A percentile compares a stretch with the other conserved stretches of the same genome.
phyloP scores from a whole-genome alignment of 2,113 vertebrate species.

The Halichoeres trimaculatus region DNA sequence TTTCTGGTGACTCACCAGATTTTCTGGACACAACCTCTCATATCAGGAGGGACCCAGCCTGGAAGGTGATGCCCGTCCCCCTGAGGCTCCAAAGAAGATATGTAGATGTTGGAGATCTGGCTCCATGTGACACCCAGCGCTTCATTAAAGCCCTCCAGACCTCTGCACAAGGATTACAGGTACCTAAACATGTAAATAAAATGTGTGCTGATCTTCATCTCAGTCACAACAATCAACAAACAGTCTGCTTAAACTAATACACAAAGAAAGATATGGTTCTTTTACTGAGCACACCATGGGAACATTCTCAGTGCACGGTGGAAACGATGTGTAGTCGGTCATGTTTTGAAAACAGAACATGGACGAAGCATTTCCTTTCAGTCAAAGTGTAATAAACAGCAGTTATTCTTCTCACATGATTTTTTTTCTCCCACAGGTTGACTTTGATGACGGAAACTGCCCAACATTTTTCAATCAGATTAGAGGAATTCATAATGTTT shows the following conservation, averaged over 20 bases:
- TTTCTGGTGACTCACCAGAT: conserved; percentile 77
- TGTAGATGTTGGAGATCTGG: conserved; percentile 83
- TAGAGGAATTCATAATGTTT: conserved; percentile 83
- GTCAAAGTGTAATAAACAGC: too few species aligned
- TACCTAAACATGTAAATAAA: too few species aligned
- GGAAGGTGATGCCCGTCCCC: conserved; percentile 83
- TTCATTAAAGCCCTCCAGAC: conserved; percentile 78
- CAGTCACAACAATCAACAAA: too few species aligned
- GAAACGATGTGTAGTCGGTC: too few species aligned
- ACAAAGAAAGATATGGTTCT: too few species aligned
- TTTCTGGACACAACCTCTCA: conserved; percentile 75
- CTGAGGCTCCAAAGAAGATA: conserved; percentile 80
- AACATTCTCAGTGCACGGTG: too few species aligned
- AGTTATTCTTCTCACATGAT: too few species aligned
- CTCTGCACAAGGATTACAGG: conserved; percentile 84
- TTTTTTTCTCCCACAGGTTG: conserved; percentile 71
- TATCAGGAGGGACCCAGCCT: conserved; percentile 73
- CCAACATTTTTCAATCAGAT: conserved; percentile 85
- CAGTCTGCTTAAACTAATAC: too few species aligned
- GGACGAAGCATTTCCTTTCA: too few species aligned
- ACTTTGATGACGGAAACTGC: conserved; percentile 87
- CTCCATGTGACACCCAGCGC: conserved; percentile 79
- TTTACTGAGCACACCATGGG: too few species aligned
- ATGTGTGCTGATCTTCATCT: too few species aligned
- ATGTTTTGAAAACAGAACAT: too few species aligned